Evolutionary conservation across 1,140 invertebrate species (phyloP).

Genomic region (Drosophila gunungcola): DNA sequence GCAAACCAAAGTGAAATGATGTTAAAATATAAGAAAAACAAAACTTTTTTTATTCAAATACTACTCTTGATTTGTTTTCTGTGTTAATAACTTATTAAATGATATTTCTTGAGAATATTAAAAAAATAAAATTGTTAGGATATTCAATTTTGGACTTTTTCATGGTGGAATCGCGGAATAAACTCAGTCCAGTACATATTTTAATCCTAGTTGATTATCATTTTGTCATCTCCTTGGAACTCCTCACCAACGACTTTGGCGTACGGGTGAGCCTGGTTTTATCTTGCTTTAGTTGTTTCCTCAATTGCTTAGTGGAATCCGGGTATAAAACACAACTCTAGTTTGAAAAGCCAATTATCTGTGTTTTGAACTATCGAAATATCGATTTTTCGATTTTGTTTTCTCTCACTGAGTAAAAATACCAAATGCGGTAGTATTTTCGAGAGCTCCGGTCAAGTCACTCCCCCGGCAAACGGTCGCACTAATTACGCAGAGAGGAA

Average conservation of each 20-base stretch:
- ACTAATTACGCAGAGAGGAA: slow-evolving; percentile 37
- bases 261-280: too few species aligned
- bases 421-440: not conserved
- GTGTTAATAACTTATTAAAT: slow-evolving; percentile 83
- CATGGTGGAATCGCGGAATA: not conserved
- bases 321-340: not conserved
- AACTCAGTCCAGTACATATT: too few species aligned
- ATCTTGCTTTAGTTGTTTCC: too few species aligned
- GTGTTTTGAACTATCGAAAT: not conserved
- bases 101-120: slow-evolving; percentile 82
- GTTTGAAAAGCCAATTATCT: not conserved
- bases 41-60: slow-evolving; percentile 81
- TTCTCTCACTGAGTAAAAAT: not conserved
- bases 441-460: not conserved
- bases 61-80: slow-evolving; percentile 82
- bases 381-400: not conserved
- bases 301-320: not conserved
- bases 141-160: slow-evolving; percentile 53
- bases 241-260: too few species aligned
- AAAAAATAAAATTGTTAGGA: slow-evolving; percentile 76
- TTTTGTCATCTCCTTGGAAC: too few species aligned
- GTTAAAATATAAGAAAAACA: slow-evolving; percentile 70
- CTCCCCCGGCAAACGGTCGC: slow-evolving; percentile 12
- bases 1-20: slow-evolving; percentile 55
- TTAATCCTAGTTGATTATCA: too few species aligned